phyloP scores from a whole-genome alignment of 2,113 vertebrate genomes.

The Megalops atlanticus region DNA sequence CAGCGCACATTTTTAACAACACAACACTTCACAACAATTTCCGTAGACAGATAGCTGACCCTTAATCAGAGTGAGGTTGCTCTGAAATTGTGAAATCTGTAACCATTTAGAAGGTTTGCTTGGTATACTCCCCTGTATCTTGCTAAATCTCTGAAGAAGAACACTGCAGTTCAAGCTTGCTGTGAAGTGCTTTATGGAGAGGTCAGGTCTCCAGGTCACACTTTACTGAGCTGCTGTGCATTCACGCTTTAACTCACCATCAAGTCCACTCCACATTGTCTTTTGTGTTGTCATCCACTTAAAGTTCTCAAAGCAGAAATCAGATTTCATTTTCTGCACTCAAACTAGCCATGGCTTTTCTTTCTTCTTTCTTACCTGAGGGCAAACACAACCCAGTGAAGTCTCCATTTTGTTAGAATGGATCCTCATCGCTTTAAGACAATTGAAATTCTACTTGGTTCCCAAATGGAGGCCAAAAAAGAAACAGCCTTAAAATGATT shows the following conservation, averaged over 20 bases:
- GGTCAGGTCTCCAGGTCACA: slow-evolving; percentile 66
- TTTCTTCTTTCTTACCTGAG: background rate
- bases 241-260: slow-evolving; percentile 67
- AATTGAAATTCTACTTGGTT: slow-evolving; percentile 8
- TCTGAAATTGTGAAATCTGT: no score
- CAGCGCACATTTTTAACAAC: no score
- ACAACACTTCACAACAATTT: no score
- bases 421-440: slow-evolving; percentile 3
- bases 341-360: background rate
- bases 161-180: slow-evolving; percentile 72
- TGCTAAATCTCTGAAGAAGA: slow-evolving; percentile 77
- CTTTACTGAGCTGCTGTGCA: slow-evolving; percentile 68
- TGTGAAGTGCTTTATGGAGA: no score
- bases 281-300: slow-evolving; percentile 76
- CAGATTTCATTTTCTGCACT: no score
- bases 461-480: background rate
- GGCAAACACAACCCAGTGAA: background rate
- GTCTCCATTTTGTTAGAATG: background rate
- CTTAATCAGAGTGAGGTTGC: no score
- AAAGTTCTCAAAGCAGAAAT: slow-evolving; percentile 72
- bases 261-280: slow-evolving; percentile 67
- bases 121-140: no score
- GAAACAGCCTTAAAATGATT: slow-evolving; percentile 10
- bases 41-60: no score
- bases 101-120: no score